Evolutionary conservation across 2,113 vertebrate species (phyloP).

Genomic region (Petroica traversi): DNA sequence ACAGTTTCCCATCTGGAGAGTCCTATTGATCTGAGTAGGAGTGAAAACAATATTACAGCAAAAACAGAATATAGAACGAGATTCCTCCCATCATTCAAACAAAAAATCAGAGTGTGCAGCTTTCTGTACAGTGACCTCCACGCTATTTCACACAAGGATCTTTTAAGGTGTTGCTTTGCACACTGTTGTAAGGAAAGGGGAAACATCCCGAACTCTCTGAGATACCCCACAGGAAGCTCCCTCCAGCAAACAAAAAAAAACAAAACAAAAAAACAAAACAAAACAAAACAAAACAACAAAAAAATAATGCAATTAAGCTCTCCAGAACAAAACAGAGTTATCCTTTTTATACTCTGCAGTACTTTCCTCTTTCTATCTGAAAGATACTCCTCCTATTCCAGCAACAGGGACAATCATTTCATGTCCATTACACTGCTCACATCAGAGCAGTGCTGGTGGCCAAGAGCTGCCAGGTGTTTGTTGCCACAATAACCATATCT

Average conservation of each 20-base stretch:
- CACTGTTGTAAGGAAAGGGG: background rate
- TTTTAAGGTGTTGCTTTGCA: background rate
- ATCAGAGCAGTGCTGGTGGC: background rate
- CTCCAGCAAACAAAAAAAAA: background rate
- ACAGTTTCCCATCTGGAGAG: background rate
- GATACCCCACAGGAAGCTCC: background rate
- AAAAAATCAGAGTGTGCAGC: background rate
- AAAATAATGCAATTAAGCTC: background rate
- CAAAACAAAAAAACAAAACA: background rate
- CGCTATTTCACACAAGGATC: background rate
- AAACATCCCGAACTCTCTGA: background rate
- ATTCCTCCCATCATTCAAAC: background rate
- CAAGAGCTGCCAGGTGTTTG: background rate
- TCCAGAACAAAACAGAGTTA: background rate
- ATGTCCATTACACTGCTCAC: rapidly evolving
- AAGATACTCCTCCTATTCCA: background rate
- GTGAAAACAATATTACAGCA: background rate
- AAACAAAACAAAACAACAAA: background rate
- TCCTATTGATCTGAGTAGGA: background rate
- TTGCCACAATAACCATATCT: background rate
- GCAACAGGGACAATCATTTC: background rate
- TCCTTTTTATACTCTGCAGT: background rate
- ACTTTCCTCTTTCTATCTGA: background rate
- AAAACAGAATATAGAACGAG: background rate
- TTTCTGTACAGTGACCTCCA: background rate